phyloP scores from a whole-genome alignment of 2,888 invertebrate genomes.

The Syrphus vitripennis region DNA sequence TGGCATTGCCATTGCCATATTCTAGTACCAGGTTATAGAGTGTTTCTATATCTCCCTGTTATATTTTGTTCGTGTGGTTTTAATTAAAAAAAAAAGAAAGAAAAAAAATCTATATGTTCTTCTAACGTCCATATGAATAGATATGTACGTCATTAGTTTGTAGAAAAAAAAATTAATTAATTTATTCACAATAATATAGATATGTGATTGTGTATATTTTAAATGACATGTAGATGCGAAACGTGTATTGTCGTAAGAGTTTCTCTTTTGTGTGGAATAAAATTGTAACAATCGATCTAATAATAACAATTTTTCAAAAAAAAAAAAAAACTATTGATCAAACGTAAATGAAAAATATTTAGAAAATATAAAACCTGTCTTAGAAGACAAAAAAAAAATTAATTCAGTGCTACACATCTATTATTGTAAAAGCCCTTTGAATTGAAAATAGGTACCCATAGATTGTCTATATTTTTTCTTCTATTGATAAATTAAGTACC shows the following conservation, averaged over 20 bases:
- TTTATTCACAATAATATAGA: conserved; percentile 46
- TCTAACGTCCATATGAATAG: background rate
- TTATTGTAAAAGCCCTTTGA: conserved; percentile 56
- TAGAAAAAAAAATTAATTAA: conserved; percentile 47
- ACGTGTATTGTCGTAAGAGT: conserved; percentile 20
- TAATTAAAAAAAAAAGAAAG: conserved; percentile 60
- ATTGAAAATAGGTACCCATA: background rate
- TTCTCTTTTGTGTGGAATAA: background rate
- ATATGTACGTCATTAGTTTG: conserved; percentile 37
- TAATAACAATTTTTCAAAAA: background rate
- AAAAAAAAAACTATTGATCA: background rate
- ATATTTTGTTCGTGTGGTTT: conserved; percentile 17
- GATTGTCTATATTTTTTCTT: background rate
- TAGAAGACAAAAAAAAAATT: background rate
- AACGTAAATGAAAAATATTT: background rate
- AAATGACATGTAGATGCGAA: conserved; percentile 47
- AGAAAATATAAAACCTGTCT: background rate
- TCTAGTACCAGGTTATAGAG: conserved; percentile 44
- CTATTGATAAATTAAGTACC: background rate
- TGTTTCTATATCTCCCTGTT: conserved; percentile 32
- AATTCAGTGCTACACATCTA: conserved; percentile 16
- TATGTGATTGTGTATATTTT: too few species aligned
- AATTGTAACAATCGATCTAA: conserved; percentile 9
- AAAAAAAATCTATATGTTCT: background rate
- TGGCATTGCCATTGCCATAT: conserved; percentile 67